Conservation (phyloP, 2,113 vertebrate genomes). For the Opisthocomus hoazin region DNA sequence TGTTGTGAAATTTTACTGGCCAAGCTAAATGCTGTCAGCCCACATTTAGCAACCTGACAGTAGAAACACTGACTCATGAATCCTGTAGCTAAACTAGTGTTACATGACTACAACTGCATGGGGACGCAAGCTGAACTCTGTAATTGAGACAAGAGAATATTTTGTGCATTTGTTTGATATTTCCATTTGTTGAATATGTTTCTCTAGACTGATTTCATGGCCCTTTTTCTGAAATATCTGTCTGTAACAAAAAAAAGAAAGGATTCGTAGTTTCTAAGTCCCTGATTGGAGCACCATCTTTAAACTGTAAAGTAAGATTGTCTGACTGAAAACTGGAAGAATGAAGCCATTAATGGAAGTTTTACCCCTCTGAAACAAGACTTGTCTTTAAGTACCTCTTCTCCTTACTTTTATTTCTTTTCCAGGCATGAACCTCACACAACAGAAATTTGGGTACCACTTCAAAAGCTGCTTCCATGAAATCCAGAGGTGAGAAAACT, state of each 20-base stretch:
- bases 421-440: not conserved
- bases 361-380: not conserved
- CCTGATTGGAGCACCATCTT: not conserved
- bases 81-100: not conserved
- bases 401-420: not conserved
- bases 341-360: not conserved
- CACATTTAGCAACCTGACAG: slow-evolving; percentile 37
- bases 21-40: slow-evolving; percentile 2
- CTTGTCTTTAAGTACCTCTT: not conserved
- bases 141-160: not conserved
- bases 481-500: not conserved
- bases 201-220: not conserved
- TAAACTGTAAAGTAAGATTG: not conserved
- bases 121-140: not conserved
- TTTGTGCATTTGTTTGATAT: not conserved
- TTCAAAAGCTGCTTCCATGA: not conserved
- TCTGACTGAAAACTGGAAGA: not conserved
- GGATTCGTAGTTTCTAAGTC: not conserved
- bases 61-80: slow-evolving; percentile 40
- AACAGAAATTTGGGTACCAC: not conserved
- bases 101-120: not conserved
- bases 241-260: not conserved
- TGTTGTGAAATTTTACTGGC: not conserved
- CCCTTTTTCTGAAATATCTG: not conserved
- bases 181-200: not conserved